Conservation (phyloP, 1,140 invertebrate species). For the Cotesia typhae region DNA sequence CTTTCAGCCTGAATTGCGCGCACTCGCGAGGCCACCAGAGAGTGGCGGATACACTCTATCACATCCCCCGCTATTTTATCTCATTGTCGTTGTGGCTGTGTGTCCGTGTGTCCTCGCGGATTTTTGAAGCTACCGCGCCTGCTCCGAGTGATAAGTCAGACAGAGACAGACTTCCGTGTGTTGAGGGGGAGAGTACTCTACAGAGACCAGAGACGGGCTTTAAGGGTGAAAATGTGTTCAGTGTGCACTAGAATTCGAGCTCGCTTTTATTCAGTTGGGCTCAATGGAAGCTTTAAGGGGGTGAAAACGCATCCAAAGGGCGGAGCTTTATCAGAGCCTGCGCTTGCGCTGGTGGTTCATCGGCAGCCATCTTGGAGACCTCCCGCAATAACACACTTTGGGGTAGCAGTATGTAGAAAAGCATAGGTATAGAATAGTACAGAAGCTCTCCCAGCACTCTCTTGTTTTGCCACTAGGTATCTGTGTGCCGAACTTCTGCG, state of each 20-base stretch:
- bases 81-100: not conserved
- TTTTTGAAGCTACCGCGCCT: conserved; percentile 35
- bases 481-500: conserved; percentile 13
- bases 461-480: not conserved
- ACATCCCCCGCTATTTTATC: conserved; percentile 19
- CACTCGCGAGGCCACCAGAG: conserved; percentile 5
- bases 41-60: conserved; percentile 2
- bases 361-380: conserved; percentile 61
- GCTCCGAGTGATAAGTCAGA: conserved; percentile 24
- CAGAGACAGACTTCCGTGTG: not conserved
- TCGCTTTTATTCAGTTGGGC: not conserved
- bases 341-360: conserved; percentile 50
- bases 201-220: not conserved
- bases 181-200: not conserved
- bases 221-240: conserved; percentile 1
- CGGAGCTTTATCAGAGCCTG: conserved; percentile 46
- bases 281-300: conserved; percentile 26
- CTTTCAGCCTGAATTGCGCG: conserved; percentile 3
- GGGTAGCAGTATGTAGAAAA: not conserved
- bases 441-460: too few species aligned
- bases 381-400: conserved; percentile 25
- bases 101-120: conserved; percentile 13
- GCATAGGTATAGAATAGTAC: too few species aligned
- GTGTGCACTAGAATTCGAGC: conserved; percentile 3
- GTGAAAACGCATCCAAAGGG: conserved; percentile 45